Base-by-base conservation (phyloP, 1,140 invertebrate species). In the Drosophila triauraria region DNA sequence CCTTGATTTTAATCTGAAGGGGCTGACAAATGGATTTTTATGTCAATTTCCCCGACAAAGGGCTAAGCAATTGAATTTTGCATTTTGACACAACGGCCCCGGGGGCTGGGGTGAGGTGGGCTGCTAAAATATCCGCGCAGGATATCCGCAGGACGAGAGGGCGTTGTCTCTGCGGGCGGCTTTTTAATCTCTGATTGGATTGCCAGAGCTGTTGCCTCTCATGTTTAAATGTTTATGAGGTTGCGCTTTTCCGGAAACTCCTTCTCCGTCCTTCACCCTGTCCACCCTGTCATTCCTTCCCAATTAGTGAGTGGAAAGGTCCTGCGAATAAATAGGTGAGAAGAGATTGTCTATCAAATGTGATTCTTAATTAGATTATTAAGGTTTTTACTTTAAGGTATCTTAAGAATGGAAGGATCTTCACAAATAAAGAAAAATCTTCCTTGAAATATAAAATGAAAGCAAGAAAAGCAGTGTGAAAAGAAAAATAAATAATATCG, bases 1-100 rank as follows among this genome's bases (percentile, higher is more conserved):
- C 90, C 90, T 91, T 91, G 90, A 91, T 91, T 91, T 80, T 91
- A 91, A 91, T 91, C 90, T 90, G 90, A 91, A 86, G 90, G 90
- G 90, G 90, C 90, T 91, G 90, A 91, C 90, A 91, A 91, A 91
- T 91, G 90, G 90, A 91, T 91, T 91, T 79, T 67, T 78, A 71
- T 91, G 88, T 91, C 82, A 91, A 87, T 87, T 91, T 84, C 10
- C 51, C 53, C 20, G 51, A 74, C 67, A 60, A 91, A 82, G 83
- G 78, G 75, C 64, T 63, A 75, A 85, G 71, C 85, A 91, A 91
- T 91, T 91, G 90, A 91, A 91, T 91, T 91, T 90, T 84, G 88
- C 88, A 91, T 91, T 91, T 79, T 91, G 80, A 81, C 88, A 84
- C 77, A 75, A 60, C 67, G 35, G 50, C 13, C 44, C 48, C 23